These are phyloP conservation scores for Hydractinia echinata DNA, from an alignment of 30 jellyfish, hydroid and myxozoan genomes.

Conservation along the genomic window DNA sequence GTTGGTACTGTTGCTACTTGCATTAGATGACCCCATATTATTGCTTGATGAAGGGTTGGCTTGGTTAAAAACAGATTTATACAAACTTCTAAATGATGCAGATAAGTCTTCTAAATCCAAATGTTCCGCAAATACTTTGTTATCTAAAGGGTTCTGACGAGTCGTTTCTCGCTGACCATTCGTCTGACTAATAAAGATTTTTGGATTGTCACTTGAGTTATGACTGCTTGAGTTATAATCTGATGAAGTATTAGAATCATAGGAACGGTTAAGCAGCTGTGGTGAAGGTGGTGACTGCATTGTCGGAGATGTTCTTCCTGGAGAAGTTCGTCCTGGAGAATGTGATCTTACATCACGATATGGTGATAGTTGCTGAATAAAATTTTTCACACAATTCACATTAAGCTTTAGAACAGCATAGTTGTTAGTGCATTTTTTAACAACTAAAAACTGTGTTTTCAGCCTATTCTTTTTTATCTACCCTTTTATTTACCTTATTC, in stretches of 20 bases:
- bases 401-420: no score
- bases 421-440: no score
- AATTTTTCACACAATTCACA: no score
- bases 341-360: slow-evolving; percentile 50
- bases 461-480: no score
- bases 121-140: slow-evolving; percentile 60
- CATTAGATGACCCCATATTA: no score
- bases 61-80: slow-evolving; percentile 78
- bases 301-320: slow-evolving; percentile 62
- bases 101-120: slow-evolving; percentile 78
- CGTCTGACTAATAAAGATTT: slow-evolving; percentile 11
- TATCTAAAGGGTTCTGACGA: slow-evolving; percentile 42
- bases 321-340: slow-evolving; percentile 36
- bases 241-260: slow-evolving; percentile 1
- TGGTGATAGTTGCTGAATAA: slow-evolving; percentile 82
- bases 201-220: slow-evolving; percentile 8
- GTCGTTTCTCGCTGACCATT: background rate
- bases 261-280: background rate
- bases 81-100: slow-evolving; percentile 84
- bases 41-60: background rate
- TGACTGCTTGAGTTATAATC: slow-evolving; percentile 14
- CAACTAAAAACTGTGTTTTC: no score
- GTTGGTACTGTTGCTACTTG: no score
- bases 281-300: slow-evolving; percentile 72
- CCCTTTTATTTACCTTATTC: no score